These are phyloP conservation scores for Anorthoa munda DNA, from an alignment of 2,888 invertebrate genomes.

Conservation along the genomic window DNA sequence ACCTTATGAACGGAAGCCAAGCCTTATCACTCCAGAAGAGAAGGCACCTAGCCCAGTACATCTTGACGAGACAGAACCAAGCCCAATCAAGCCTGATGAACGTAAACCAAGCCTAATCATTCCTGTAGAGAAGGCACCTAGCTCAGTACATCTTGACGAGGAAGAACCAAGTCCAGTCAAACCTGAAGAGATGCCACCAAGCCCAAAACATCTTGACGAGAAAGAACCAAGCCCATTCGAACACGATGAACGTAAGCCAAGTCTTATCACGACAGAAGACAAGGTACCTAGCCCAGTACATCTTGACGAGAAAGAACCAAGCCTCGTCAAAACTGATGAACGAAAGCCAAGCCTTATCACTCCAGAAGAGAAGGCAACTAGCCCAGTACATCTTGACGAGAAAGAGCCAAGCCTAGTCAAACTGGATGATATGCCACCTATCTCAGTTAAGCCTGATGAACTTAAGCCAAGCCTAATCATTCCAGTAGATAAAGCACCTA, in stretches of 20 bases:
- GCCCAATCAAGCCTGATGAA: constrained; percentile 8
- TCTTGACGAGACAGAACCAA: constrained; percentile 23
- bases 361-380: background rate
- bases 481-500: too few species aligned
- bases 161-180: background rate
- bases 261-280: background rate
- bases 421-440: background rate
- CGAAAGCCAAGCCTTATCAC: background rate
- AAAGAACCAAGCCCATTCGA: background rate
- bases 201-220: background rate
- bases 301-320: background rate
- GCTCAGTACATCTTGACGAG: constrained; percentile 6
- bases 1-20: background rate
- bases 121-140: constrained; percentile 3
- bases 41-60: background rate
- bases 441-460: background rate
- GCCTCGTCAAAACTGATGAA: background rate
- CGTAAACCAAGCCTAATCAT: constrained; percentile 18
- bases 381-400: background rate
- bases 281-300: background rate
- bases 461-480: background rate
- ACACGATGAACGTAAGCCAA: background rate
- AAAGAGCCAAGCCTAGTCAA: background rate
- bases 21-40: background rate
- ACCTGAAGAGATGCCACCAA: background rate